phyloP scores from a whole-genome alignment of 2,797 vertebrate species.

The Sparus aurata region DNA sequence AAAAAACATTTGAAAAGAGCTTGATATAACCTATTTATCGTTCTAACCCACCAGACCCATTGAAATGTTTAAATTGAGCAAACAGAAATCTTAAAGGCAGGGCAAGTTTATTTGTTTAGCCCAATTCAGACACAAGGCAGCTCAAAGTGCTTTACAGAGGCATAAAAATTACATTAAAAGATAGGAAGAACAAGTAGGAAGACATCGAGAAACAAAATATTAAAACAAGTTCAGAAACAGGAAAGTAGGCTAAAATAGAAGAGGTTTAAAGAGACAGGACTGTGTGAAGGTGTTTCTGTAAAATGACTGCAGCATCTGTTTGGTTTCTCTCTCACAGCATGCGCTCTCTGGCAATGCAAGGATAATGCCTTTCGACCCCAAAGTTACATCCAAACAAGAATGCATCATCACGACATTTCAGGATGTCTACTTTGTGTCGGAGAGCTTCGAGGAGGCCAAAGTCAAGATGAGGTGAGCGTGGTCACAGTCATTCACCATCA shows the following conservation, averaged over 20 bases:
- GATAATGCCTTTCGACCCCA: constrained; percentile 94
- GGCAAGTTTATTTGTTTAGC: too few relatives aligned
- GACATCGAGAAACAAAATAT: too few relatives aligned
- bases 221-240: too few relatives aligned
- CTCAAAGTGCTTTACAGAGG: too few relatives aligned
- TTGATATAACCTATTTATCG: background rate
- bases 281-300: background rate
- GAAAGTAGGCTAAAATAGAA: too few relatives aligned
- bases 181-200: too few relatives aligned
- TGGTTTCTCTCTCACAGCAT: constrained; percentile 83
- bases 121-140: too few relatives aligned
- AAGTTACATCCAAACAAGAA: constrained; percentile 93
- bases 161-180: too few relatives aligned
- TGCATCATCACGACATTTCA: constrained; percentile 98
- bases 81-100: too few relatives aligned
- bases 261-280: too few relatives aligned
- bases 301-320: background rate
- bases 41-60: background rate
- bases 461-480: constrained; percentile 93
- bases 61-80: background rate
- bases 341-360: constrained; percentile 91
- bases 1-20: constrained; percentile 5
- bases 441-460: constrained; percentile 98
- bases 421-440: constrained; percentile 95
- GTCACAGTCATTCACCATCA: background rate